Evolutionary conservation across 2,113 vertebrate genomes (phyloP), one percentile per base, ranked within the genome.

Genomic region (Tragelaphus buxtoni): DNA sequence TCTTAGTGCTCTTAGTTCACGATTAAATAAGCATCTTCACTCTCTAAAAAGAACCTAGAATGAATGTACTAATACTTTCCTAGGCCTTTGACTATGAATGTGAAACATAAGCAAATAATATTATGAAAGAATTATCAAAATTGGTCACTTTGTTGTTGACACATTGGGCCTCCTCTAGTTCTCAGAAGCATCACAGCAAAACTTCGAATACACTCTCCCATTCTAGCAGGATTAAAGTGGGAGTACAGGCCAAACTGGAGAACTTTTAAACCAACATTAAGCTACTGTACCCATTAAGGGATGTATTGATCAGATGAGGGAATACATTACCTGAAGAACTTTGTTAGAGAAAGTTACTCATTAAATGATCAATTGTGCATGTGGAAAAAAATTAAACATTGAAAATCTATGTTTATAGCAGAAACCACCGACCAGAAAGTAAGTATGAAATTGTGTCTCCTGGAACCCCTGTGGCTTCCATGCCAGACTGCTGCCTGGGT

Each of bases 11-110:
- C 74, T 42, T 63, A 51, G 55, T 4, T 83, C 88, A 45, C 49
- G 4, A 88, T 90, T 97, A 63, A 93, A 95, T 90, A 97, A 97
- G 35, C 26, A 82, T 91, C 56, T 35, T 94, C 20, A 8, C 90
- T 88, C 86, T 97, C 69, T 53, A 96, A 98, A 97, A 90, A 60
- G 28, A 97, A 87, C 7, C 9, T 45, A n/a, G 55, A 92, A 65
- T 94, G 84, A 95, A 95, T 69, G 51, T 26, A 86, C n/a, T 76
- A 45, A 20, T 92, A 28, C 26, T 97, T 83, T 94, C 69, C 49
- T n/a, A 90, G 90, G 17, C 58, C 39, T 51, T 39, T 96, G 53
- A 88, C 49, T 88, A 83, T 95, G 58, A 97, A 55, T 76, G 79
- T 79, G 45, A 97, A 95, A 88, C 28, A 76, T 84, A 63, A 94